These are phyloP conservation scores for Anthonomus grandis DNA, from an alignment of 1,140 invertebrate genomes.

Conservation along the genomic window DNA sequence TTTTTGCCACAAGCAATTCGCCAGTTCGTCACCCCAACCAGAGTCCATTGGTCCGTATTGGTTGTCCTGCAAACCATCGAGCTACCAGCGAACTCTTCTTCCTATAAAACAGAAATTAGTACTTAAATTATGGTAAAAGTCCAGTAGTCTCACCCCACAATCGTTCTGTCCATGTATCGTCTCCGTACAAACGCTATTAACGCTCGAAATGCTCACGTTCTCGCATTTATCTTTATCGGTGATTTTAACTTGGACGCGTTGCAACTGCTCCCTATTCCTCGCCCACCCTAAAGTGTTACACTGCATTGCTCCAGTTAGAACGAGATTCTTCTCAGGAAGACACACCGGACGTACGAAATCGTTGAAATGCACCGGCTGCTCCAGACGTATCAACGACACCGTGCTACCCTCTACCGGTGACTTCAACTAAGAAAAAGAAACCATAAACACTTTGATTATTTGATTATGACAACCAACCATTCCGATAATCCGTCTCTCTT, in stretches of 20 bases:
- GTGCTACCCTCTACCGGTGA: slow-evolving; percentile 85
- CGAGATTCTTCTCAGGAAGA: slow-evolving; percentile 55
- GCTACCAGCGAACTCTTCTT: slow-evolving; percentile 83
- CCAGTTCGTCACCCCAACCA: slow-evolving; percentile 76
- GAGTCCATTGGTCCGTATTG: slow-evolving; percentile 64
- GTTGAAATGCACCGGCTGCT: slow-evolving; percentile 69
- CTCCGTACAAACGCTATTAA: slow-evolving; percentile 79
- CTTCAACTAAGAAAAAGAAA: slow-evolving; percentile 49
- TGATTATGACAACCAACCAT: too few species aligned
- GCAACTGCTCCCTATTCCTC: slow-evolving; percentile 72
- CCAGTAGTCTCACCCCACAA: slow-evolving; percentile 66
- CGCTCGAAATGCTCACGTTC: slow-evolving; percentile 76
- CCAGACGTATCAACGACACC: slow-evolving; percentile 75
- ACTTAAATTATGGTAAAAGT: slow-evolving; percentile 14
- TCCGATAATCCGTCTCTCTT: slow-evolving; percentile 77
- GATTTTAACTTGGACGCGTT: slow-evolving; percentile 69
- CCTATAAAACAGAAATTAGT: slow-evolving; percentile 51
- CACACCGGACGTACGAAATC: slow-evolving; percentile 83
- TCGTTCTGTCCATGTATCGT: slow-evolving; percentile 73
- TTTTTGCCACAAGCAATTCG: slow-evolving; percentile 71
- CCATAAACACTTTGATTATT: neutral
- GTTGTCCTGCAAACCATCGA: slow-evolving; percentile 71
- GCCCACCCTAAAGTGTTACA: slow-evolving; percentile 84
- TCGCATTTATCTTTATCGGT: slow-evolving; percentile 76
- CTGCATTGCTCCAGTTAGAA: slow-evolving; percentile 39